Percentiles rank a stretch among this genome's conserved stretches.
These are phyloP conservation scores for Pseudotriccus pelzelni DNA, from an alignment of 2,797 vertebrate species.

Conservation along the genomic window DNA sequence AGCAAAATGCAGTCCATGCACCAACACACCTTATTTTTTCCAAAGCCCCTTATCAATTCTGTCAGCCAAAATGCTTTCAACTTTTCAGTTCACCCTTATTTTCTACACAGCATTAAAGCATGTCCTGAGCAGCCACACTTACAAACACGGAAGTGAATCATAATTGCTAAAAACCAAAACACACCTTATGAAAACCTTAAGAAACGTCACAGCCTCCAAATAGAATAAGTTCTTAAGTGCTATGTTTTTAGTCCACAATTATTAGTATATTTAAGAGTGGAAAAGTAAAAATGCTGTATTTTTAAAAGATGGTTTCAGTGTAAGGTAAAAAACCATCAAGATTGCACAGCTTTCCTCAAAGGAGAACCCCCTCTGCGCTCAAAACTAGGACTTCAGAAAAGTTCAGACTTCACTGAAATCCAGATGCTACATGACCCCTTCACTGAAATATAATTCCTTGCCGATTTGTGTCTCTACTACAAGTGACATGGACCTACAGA, in stretches of 20 bases:
- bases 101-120: not conserved
- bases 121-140: not conserved
- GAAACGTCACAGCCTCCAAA: not conserved
- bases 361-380: not conserved
- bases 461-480: not conserved
- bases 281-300: not conserved
- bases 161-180: not conserved
- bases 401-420: not conserved
- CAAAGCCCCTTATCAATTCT: not conserved
- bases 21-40: not conserved
- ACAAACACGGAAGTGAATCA: not conserved
- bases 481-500: not conserved
- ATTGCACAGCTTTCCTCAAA: not conserved
- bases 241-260: not conserved
- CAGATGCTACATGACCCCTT: not conserved
- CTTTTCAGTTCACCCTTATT: not conserved
- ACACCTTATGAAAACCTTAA: not conserved
- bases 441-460: not conserved
- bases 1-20: not conserved
- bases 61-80: not conserved
- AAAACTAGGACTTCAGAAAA: not conserved
- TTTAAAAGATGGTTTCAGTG: not conserved
- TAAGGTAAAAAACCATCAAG: not conserved
- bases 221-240: not conserved
- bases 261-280: not conserved